Evolutionary conservation across 2,888 invertebrate species (phyloP), one percentile per base, ranked within the genome.

Genomic region (Cordilura impudica): DNA sequence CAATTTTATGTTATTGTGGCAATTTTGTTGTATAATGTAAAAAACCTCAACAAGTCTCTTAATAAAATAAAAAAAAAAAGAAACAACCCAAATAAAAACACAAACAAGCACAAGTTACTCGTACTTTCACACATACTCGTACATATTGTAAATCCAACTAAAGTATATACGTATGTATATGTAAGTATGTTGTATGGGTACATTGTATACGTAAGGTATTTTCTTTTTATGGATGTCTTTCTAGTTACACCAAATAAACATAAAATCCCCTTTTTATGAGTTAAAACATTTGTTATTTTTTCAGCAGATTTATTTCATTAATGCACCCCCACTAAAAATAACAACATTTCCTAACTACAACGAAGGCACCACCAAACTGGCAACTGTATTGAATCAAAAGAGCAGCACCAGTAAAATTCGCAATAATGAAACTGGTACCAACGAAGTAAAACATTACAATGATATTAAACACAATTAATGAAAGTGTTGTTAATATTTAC

Each of bases 261-360:
- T 39, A 66, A 58, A 73, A 65, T 10, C 61, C 53, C 23, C 58
- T 72, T 65, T 73, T 73, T 73, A 58, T 60, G 58, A 53, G 58
- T 43, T 12, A 39, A 66, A 66, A 66, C 58, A 66, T 73, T 66
- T 66, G 71, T 47, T 72, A 56, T 12, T 51, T 23, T 10, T 23
- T 29, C 65, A 58, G 29, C 31, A 66, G 49, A 71, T 66, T 71
- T 71, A 72, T 66, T 60, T 67, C 66, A 66, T 71, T 77, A 72
- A 72, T 77, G 58, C 66, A 53, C 43, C 63, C 43, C 63, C 61
- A 67, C 51, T 23, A 26, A 54, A 23, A 26, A 47, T 19, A 69
- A 51, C 21, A 51, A 10, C 14, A 47, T 31, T 26, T 56, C 19
- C 4, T 18, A 47, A 19, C 56, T 31, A 3, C 56, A 56, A 26